Base-by-base conservation (phyloP, 2,888 invertebrate species). In the Macaria liturata region DNA sequence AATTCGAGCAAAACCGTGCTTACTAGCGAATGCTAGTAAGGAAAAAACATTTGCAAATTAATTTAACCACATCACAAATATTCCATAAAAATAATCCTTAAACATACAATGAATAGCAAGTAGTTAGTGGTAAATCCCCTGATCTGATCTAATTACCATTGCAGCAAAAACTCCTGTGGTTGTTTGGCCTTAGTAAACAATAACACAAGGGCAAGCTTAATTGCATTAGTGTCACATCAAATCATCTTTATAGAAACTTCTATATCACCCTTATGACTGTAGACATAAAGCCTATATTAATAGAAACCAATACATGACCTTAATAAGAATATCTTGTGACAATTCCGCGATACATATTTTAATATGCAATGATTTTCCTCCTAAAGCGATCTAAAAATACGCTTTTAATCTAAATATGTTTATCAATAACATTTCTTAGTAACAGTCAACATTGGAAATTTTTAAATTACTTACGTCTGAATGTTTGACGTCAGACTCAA, bases 161-260 rank as follows among this genome's bases (percentile, higher is more conserved):
- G 30, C 31, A 46, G 47, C 47, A 42, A 61, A 43, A 8, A 37
- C n/a, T 20, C 20, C 49, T 64, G 67, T 53, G 60, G 67, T 65
- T 65, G 63, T 61, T 60, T 46, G 57, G 43, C 62, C 59, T 59
- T 46, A 52, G 34, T 9, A 39, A 20, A 48, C 32, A 49, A 39
- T 37, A 54, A 56, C 55, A 59, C 64, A 59, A 66, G 64, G 62
- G 53, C 59, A 51, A 9, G 32, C 43, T 46, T 46, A 52, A 61
- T 57, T 59, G 58, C 45, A 44, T 58, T 59, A 53, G 49, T 59
- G 59, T 55, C 59, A 57, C 57, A 46, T 59, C 52, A 44, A 50
- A 52, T 52, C 44, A 57, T 45, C 32, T 44, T 34, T 45, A n/a
- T 3, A 1, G 8, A 32, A 47, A 43, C 30, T 34, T 7, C 7